These are phyloP conservation scores for Mola mola DNA, from an alignment of 2,113 vertebrate genomes.

Conservation along the genomic window DNA sequence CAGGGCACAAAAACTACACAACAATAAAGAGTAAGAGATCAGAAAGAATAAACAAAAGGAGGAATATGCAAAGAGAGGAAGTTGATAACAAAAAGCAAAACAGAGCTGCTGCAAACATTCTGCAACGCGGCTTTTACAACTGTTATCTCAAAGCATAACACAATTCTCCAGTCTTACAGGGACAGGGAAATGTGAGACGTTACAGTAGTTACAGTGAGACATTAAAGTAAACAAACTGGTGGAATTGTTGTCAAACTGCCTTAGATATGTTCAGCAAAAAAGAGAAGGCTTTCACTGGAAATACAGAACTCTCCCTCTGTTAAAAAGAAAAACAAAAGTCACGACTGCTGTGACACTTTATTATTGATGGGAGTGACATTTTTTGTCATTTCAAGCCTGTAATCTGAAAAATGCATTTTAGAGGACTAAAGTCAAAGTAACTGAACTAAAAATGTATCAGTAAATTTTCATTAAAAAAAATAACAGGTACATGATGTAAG, in stretches of 20 bases:
- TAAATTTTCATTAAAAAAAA: too few relatives aligned
- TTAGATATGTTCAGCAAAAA: constrained; percentile 16
- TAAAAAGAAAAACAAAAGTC: constrained; percentile 1
- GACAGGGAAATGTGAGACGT: not conserved
- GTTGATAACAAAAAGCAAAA: constrained; percentile 52
- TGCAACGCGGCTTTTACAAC: constrained; percentile 39
- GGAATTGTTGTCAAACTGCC: constrained; percentile 33
- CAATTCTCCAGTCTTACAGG: not conserved
- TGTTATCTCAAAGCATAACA: not conserved
- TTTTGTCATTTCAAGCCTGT: constrained; percentile 1
- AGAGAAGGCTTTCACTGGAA: not conserved
- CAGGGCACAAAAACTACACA: constrained; percentile 35
- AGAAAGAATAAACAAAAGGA: constrained; percentile 33
- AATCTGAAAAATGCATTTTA: constrained; percentile 8
- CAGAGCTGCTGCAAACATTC: constrained; percentile 4
- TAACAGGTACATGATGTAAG: too few relatives aligned
- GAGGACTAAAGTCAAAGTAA: not conserved
- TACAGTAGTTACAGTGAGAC: too few relatives aligned
- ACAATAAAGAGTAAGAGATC: constrained; percentile 36
- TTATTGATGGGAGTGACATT: constrained; percentile 19
- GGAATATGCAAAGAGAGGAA: constrained; percentile 12
- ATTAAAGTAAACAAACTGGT: too few relatives aligned
- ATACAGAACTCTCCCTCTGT: not conserved
- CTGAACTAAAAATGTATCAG: too few relatives aligned
- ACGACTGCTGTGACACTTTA: constrained; percentile 27